Evolutionary conservation across 2,797 vertebrate species (phyloP), one percentile per base, ranked within the genome.

Genomic region (Eulemur coronatus): DNA sequence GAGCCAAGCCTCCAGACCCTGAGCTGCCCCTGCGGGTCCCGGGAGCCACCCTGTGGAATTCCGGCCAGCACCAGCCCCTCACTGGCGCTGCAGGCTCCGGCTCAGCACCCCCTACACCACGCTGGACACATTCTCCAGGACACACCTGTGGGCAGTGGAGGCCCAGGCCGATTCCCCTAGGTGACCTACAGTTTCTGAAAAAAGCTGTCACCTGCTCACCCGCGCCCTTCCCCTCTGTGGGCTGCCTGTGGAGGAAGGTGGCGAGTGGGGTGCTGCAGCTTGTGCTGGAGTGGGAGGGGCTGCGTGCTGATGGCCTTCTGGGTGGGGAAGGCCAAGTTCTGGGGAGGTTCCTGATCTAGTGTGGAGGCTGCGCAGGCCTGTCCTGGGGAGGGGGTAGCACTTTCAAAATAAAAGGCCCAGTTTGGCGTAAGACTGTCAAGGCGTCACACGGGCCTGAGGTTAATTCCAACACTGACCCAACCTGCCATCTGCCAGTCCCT

Each of bases 131-230:
- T 35, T 38, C 67, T 17, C 78, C 1, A 48, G n/a, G 52, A 81
- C 80, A 70, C 90, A 90, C 50, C 57, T 86, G 76, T 63, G 79
- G 84, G 52, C 93, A 86, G 24, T 89, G 81, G 41, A 70, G 50
- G 50, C 15, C 61, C 15, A 18, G 75, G 52, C 80, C n/a, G 63
- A 57, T 41, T 87, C 43, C 55, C 55, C 20, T 35, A 79, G 81
- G 38, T 65, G 84, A 59, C 46, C n/a, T 57, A 85, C 33, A 61
- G 91, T 87, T 50, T 80, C 76, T 50, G 52, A 38, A 59, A 80
- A 87, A 35, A 61, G 73, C n/a, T 50, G 52, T 79, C 78, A 50
- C 84, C 80, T 88, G 57, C 57, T 15, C 61, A 4, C 65, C 55
- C 28, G 20, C 35, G 33, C 67, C 89, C 55, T 26, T 12, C n/a